These are phyloP conservation scores for Onchidella celtica DNA, from an alignment of 2,888 invertebrate genomes.

Conservation along the genomic window DNA sequence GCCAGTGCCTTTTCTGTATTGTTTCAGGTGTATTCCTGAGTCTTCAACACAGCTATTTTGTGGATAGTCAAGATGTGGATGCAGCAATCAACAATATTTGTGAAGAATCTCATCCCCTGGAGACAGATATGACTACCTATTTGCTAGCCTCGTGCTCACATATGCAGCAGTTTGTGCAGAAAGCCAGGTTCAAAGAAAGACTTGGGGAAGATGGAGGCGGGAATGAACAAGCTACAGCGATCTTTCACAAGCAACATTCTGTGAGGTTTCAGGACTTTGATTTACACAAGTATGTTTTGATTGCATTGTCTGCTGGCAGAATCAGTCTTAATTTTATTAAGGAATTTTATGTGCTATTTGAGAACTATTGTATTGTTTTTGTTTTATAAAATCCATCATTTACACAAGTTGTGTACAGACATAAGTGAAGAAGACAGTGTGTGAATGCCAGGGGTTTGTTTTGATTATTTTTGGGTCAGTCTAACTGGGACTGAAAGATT, in stretches of 20 bases:
- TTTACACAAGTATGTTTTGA: slow-evolving; percentile 39
- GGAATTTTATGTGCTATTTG: too few relatives aligned
- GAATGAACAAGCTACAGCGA: too few relatives aligned
- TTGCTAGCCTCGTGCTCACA: slow-evolving; percentile 81
- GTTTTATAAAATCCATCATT: too few relatives aligned
- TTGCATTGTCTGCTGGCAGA: too few relatives aligned
- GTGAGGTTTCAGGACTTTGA: slow-evolving; percentile 41
- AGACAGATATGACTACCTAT: slow-evolving; percentile 87
- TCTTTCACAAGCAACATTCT: slow-evolving; percentile 23
- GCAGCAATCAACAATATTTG: slow-evolving; percentile 86
- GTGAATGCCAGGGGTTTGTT: too few relatives aligned
- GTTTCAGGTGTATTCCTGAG: slow-evolving; percentile 81
- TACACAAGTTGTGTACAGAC: too few relatives aligned
- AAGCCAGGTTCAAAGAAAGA: slow-evolving; percentile 51
- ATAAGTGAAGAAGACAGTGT: too few relatives aligned
- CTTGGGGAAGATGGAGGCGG: slow-evolving; percentile 20
- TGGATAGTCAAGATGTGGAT: slow-evolving; percentile 85
- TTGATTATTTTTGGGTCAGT: too few relatives aligned
- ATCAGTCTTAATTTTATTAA: too few relatives aligned
- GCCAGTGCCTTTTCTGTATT: too few relatives aligned
- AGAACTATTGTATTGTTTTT: too few relatives aligned
- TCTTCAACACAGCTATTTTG: slow-evolving; percentile 83
- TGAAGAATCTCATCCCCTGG: slow-evolving; percentile 84
- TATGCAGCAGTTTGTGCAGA: slow-evolving; percentile 66
- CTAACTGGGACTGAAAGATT: too few relatives aligned